These are phyloP conservation scores for Meda fulgida DNA, from an alignment of 2,797 vertebrate species.

Conservation along the genomic window DNA sequence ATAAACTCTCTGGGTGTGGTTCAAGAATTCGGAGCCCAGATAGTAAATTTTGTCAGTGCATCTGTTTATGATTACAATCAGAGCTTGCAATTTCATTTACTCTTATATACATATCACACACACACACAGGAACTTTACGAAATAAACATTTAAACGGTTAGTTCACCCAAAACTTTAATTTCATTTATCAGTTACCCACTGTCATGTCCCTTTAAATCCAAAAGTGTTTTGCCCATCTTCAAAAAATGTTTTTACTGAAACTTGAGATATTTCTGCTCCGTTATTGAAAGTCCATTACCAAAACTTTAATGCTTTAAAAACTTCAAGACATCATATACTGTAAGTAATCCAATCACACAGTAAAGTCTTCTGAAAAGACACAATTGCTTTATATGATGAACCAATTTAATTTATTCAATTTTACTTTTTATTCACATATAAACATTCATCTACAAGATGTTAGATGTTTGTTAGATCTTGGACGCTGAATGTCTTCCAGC, in stretches of 20 bases:
- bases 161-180: neutral
- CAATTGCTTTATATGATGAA: too few relatives aligned
- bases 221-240: neutral
- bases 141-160: neutral
- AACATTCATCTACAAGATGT: neutral
- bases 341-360: too few relatives aligned
- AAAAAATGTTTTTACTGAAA: neutral
- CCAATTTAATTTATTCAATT: too few relatives aligned
- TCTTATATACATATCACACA: neutral
- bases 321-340: too few relatives aligned
- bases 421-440: too few relatives aligned
- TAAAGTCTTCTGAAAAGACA: too few relatives aligned
- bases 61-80: slow-evolving; percentile 19
- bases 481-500: neutral
- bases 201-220: neutral
- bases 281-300: neutral
- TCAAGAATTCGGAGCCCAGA: neutral
- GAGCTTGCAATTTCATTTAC: neutral
- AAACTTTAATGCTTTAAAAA: neutral
- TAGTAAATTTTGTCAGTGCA: slow-evolving; percentile 12
- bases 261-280: neutral
- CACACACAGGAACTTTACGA: neutral
- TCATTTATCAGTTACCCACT: neutral
- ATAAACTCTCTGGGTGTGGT: slow-evolving; percentile 36
- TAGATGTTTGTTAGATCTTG: neutral